phyloP scores from a whole-genome alignment of 2,113 vertebrate genomes.

The Phalacrocorax carbo region DNA sequence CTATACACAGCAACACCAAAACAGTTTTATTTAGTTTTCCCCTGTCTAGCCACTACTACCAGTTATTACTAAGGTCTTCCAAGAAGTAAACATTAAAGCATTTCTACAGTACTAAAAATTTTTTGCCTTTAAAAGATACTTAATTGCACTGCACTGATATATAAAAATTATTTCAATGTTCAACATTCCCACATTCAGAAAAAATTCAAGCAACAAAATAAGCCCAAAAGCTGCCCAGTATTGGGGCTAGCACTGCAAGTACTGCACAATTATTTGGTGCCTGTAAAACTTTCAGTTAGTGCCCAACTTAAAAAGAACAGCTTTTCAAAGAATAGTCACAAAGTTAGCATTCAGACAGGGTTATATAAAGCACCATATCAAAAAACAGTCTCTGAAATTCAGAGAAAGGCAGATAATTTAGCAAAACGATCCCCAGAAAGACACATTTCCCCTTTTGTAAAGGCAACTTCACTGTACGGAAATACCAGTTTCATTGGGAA shows the following conservation, averaged over 20 bases:
- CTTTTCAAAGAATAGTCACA: not conserved
- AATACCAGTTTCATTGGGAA: not conserved
- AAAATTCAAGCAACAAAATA: not conserved
- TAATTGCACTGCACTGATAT: not conserved
- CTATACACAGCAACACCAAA: not conserved
- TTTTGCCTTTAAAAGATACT: not conserved
- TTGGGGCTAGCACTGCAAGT: not conserved
- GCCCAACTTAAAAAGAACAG: not conserved
- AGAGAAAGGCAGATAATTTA: not conserved
- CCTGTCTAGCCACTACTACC: not conserved
- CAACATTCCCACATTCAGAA: not conserved
- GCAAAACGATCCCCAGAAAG: not conserved
- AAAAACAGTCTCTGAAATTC: not conserved
- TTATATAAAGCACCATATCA: not conserved
- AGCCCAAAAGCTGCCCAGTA: not conserved
- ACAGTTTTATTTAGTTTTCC: not conserved
- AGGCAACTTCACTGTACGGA: not conserved
- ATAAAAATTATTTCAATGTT: not conserved
- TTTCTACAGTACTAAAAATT: not conserved
- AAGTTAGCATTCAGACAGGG: not conserved
- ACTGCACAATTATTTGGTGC: not conserved
- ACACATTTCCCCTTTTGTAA: not conserved
- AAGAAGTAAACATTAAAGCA: not conserved
- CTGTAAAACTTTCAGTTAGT: not conserved
- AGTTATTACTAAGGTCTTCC: not conserved